A percentile compares a stretch with the other conserved stretches of the same genome.
These are phyloP conservation scores for Taeniopygia guttata DNA, from an alignment of 2,797 vertebrate genomes.

Conservation along the genomic window DNA sequence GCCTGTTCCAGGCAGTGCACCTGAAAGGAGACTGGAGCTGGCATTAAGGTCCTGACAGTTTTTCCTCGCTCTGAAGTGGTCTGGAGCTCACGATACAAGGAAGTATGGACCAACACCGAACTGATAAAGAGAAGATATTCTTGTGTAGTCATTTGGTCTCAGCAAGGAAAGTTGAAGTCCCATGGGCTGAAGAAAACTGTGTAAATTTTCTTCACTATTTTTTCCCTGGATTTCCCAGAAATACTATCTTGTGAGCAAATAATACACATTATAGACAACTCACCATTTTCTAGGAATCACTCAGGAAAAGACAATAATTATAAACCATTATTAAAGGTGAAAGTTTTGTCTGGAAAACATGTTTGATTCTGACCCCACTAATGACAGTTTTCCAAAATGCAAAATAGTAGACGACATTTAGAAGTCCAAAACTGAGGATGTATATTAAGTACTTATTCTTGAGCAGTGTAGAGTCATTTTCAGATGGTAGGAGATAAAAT, in stretches of 20 bases:
- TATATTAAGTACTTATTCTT: neutral
- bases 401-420: neutral
- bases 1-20: neutral
- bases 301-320: neutral
- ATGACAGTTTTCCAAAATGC: neutral
- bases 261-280: rapidly evolving
- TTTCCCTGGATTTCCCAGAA: neutral
- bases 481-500: neutral
- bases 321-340: neutral
- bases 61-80: neutral
- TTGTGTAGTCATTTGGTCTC: neutral
- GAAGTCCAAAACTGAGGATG: neutral
- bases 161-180: neutral
- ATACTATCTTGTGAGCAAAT: neutral
- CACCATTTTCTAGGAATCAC: neutral
- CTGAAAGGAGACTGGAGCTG: neutral
- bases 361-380: neutral
- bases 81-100: neutral
- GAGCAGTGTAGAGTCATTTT: neutral
- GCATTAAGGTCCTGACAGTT: neutral
- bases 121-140: neutral
- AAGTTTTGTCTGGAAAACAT: neutral
- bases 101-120: neutral
- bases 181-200: neutral
- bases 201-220: neutral